Evolutionary conservation across 2,888 invertebrate genomes (phyloP).

Genomic region (Amiota communis): DNA sequence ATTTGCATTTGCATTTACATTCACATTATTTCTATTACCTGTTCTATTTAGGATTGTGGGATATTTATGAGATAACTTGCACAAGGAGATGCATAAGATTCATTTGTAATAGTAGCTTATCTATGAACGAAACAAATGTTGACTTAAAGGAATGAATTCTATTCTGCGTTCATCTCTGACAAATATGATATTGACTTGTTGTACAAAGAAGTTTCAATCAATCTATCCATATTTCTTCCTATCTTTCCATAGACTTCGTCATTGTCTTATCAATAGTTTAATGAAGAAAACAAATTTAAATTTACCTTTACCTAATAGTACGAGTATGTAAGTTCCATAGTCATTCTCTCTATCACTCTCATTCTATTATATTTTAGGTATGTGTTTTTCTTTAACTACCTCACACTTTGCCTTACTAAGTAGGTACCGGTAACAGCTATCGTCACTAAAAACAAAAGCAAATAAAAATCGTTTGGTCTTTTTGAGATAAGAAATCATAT

Average conservation of each 20-base stretch:
- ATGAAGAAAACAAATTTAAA: neutral
- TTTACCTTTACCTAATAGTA: neutral
- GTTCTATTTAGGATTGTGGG: neutral
- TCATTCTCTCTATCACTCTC: too few relatives aligned
- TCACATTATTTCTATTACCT: constrained; percentile 13
- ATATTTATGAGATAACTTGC: neutral
- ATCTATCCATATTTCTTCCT: neutral
- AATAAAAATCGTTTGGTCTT: constrained; percentile 1
- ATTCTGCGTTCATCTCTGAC: neutral
- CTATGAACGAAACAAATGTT: too few relatives aligned
- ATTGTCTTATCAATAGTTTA: constrained; percentile 6
- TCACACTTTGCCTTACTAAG: too few relatives aligned
- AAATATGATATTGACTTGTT: too few relatives aligned
- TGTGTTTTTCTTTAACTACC: too few relatives aligned
- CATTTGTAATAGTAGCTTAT: neutral
- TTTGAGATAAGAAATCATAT: constrained; percentile 52
- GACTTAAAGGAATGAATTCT: neutral
- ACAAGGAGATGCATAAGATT: neutral
- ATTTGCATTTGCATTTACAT: constrained; percentile 1
- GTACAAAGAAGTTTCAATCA: neutral
- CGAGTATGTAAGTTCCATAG: too few relatives aligned
- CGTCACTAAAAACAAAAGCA: neutral
- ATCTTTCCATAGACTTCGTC: neutral
- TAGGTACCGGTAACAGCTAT: too few relatives aligned
- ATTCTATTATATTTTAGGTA: too few relatives aligned